Conservation (phyloP, 1,140 invertebrate genomes). For the Brachystomella parvula region DNA sequence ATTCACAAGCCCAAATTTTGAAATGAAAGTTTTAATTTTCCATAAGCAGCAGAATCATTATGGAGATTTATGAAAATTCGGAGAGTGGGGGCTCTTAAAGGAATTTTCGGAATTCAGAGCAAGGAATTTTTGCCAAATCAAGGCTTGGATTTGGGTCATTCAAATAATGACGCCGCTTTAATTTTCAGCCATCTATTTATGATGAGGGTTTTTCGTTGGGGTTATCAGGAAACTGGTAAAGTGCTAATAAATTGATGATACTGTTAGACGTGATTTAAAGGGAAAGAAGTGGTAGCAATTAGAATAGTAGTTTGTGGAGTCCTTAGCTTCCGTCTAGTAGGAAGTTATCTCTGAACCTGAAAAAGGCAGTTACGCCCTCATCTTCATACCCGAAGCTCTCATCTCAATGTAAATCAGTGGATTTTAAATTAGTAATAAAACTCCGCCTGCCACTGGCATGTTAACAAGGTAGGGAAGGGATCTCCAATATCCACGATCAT, state of each 20-base stretch:
- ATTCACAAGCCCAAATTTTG: too few species aligned
- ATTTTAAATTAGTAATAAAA: conserved; percentile 6
- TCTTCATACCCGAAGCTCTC: neutral
- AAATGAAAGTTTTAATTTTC: too few species aligned
- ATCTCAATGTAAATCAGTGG: conserved; percentile 4
- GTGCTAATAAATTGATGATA: neutral
- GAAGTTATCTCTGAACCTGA: neutral
- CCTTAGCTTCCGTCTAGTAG: neutral
- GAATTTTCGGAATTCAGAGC: too few species aligned
- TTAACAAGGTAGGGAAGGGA: neutral
- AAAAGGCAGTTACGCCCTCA: neutral
- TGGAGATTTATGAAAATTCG: too few species aligned
- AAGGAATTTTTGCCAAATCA: too few species aligned
- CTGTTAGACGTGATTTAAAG: neutral
- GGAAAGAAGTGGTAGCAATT: neutral
- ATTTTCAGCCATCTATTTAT: neutral
- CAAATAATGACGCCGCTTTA: too few species aligned
- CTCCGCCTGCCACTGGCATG: neutral
- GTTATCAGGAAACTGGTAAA: neutral
- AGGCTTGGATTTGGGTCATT: too few species aligned
- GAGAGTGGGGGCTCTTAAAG: too few species aligned
- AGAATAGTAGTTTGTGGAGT: neutral
- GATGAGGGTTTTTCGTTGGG: neutral
- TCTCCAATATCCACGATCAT: neutral
- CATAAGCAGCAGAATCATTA: too few species aligned